Conservation (phyloP, 2,888 invertebrate genomes). For the Agriotes lineatus region DNA sequence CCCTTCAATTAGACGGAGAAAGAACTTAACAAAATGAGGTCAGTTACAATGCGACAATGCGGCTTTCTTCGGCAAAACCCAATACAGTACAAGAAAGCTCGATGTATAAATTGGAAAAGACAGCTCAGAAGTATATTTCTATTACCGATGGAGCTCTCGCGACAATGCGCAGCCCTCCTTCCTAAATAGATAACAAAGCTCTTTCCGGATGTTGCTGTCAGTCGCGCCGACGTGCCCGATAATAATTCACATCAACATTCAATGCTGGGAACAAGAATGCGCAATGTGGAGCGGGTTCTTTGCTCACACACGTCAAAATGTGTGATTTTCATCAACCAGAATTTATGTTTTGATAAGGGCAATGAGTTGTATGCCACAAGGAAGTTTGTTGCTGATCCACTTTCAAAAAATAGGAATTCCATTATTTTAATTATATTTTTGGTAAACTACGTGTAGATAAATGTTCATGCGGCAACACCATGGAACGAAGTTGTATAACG, state of each 20-base stretch:
- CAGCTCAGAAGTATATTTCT: not conserved
- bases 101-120: not conserved
- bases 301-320: slow-evolving; percentile 4
- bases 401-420: no score
- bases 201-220: slow-evolving; percentile 17
- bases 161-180: slow-evolving; percentile 8
- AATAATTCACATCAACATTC: slow-evolving; percentile 17
- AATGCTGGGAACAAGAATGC: slow-evolving; percentile 1
- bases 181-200: slow-evolving; percentile 26
- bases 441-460: no score
- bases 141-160: slow-evolving; percentile 4
- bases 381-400: no score
- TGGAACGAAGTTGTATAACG: no score
- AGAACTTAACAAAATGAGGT: not conserved
- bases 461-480: no score
- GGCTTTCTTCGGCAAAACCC: not conserved
- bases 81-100: not conserved
- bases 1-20: not conserved
- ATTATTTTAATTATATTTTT: no score
- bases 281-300: slow-evolving; percentile 15
- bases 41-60: not conserved
- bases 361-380: no score
- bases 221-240: slow-evolving; percentile 8
- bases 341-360: slow-evolving; percentile 8
- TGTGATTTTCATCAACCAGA: not conserved